Evolutionary conservation across 2,113 vertebrate genomes (phyloP).

Genomic region (Fregata magnificens): DNA sequence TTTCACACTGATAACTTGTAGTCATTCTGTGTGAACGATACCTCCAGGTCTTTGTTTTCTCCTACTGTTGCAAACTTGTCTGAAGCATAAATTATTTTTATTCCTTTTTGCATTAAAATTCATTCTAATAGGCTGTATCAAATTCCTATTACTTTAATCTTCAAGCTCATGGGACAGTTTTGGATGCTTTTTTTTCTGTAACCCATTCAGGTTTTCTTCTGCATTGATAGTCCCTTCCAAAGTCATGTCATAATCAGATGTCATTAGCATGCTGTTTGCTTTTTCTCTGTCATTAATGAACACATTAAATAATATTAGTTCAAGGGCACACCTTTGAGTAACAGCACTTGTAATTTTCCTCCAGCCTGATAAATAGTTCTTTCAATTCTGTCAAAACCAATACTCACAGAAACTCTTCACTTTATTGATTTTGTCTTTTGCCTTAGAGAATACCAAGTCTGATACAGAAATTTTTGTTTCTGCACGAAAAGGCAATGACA

Average conservation of each 20-base stretch:
- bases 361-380: background rate
- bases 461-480: background rate
- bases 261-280: background rate
- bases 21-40: background rate
- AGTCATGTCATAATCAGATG: background rate
- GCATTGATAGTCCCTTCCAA: background rate
- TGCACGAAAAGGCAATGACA: constrained; percentile 54
- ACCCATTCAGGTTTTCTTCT: background rate
- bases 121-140: background rate
- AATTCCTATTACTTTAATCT: background rate
- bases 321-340: background rate
- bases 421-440: background rate
- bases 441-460: background rate
- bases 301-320: background rate
- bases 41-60: background rate
- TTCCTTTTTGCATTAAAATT: background rate
- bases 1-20: background rate
- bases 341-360: background rate
- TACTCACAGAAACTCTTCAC: background rate
- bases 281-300: background rate
- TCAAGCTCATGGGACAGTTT: background rate
- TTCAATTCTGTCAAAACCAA: background rate
- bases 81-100: background rate
- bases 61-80: background rate
- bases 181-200: background rate